phyloP scores from a whole-genome alignment of 2,113 vertebrate genomes.

The Sciurus niger region DNA sequence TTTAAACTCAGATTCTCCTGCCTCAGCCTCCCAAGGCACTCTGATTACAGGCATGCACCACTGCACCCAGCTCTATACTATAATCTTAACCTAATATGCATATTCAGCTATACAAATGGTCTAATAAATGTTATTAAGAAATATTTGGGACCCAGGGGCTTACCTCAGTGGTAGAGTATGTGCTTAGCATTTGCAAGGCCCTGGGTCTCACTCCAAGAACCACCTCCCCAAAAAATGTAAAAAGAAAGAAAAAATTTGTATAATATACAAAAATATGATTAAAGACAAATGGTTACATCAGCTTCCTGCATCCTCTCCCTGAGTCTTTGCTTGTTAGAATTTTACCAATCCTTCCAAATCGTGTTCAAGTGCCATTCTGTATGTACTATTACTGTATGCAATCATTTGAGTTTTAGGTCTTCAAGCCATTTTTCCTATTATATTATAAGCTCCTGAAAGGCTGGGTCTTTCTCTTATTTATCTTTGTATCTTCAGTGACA shows the following conservation, averaged over 20 bases:
- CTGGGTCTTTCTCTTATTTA: conserved; percentile 45
- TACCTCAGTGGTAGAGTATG: neutral
- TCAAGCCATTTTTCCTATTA: conserved; percentile 28
- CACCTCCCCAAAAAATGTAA: neutral
- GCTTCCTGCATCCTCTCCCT: conserved; percentile 15
- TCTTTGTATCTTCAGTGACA: conserved; percentile 8
- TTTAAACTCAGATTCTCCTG: no score
- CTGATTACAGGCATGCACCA: no score
- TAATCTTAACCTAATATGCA: conserved; percentile 31
- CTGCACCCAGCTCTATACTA: neutral
- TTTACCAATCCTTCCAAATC: conserved; percentile 29
- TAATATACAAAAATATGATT: neutral
- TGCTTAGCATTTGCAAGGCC: neutral
- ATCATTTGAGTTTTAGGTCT: conserved; percentile 29
- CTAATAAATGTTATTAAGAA: conserved; percentile 41
- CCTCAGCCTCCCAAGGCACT: no score
- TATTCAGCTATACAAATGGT: conserved; percentile 6
- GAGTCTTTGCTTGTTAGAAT: conserved; percentile 7
- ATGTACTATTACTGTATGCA: neutral
- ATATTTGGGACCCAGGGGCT: neutral
- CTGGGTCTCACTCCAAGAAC: neutral
- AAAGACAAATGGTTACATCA: conserved; percentile 35
- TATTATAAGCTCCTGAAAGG: conserved; percentile 46
- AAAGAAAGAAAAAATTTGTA: conserved; percentile 23
- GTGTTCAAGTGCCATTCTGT: neutral